These are phyloP conservation scores for Oligia latruncula DNA, from an alignment of 2,888 invertebrate species.

Conservation along the genomic window DNA sequence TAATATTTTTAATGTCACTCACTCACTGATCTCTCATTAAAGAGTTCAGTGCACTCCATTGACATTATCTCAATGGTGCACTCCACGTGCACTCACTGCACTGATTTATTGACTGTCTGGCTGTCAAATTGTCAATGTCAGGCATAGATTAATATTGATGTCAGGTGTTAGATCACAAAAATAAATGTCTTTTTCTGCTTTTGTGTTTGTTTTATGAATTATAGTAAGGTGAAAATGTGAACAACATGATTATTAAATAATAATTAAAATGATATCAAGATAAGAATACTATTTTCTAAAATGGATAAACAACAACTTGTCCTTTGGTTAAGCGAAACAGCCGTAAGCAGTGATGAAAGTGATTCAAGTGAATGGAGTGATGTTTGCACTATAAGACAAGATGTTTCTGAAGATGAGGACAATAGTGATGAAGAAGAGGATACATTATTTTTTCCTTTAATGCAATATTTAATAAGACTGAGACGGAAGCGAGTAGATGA, in stretches of 20 bases:
- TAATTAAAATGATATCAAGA: background rate
- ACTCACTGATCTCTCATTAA: too few species aligned
- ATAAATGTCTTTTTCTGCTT: too few species aligned
- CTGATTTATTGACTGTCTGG: too few species aligned
- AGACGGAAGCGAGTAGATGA: constrained; percentile 78
- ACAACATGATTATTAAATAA: background rate
- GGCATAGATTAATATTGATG: too few species aligned
- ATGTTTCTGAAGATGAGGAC: constrained; percentile 72
- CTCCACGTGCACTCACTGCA: too few species aligned
- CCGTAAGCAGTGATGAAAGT: constrained; percentile 72
- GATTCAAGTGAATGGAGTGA: constrained; percentile 78
- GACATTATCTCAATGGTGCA: too few species aligned
- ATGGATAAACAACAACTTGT: constrained; percentile 72
- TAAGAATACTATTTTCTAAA: constrained; percentile 6
- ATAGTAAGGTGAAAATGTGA: background rate
- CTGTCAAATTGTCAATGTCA: too few species aligned
- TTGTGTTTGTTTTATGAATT: background rate
- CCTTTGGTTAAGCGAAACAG: constrained; percentile 71
- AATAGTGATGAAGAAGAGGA: constrained; percentile 70
- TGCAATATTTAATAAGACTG: constrained; percentile 78
- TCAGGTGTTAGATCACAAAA: too few species aligned
- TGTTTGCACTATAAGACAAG: constrained; percentile 66
- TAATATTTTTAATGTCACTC: too few species aligned
- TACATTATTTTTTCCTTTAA: constrained; percentile 78
- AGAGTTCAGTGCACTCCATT: too few species aligned